Evolutionary conservation across 2,888 invertebrate species (phyloP), one percentile per base, ranked within the genome.

Genomic region (Aleiodes testaceus): DNA sequence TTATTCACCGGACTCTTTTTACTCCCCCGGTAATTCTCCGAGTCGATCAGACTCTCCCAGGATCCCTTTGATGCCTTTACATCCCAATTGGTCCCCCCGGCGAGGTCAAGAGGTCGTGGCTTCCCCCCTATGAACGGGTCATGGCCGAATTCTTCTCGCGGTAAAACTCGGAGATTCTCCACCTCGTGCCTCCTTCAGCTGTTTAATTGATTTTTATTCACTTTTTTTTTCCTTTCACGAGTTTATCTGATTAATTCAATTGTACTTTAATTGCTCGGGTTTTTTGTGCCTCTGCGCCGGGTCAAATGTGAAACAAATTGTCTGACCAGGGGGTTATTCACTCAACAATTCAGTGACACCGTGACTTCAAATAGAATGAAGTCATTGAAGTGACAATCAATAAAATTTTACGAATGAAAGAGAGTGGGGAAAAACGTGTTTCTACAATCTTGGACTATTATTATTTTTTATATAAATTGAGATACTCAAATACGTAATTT

Each of bases 61-160:
- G 59, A 69, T 72, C 68, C 53, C 64, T 53, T 45, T 47, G 68
- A 72, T 68, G 47, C 49, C 65, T 69, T 65, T 66, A 53, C 68
- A 72, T 69, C 53, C 74, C 74, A 72, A 74, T 74, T 74, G 72
- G 69, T 70, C 55, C 69, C 70, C 49, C 69, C 52, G 49, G 44
- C 49, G 44, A 18, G 76, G 72, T 76, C 73, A 72, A 42, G 67
- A 71, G 76, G 74, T 76, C 73, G 69, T 73, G 72, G 73, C 69
- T 70, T 68, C 50, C 69, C 44, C 75, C 69, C 42, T 22, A 14
- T 42, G 53, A 14, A 42, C 52, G 70, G 74, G 73, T 76, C 74
- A 76, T 66, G 74, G 74, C 73, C 76, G 69, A 76, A 74, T 73
- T 73, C 73, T 74, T 74, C 69, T 74, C 55, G 63, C 50, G 66